Base-by-base conservation (phyloP, 2,797 vertebrate species). In the Pangasius larnaudii region DNA sequence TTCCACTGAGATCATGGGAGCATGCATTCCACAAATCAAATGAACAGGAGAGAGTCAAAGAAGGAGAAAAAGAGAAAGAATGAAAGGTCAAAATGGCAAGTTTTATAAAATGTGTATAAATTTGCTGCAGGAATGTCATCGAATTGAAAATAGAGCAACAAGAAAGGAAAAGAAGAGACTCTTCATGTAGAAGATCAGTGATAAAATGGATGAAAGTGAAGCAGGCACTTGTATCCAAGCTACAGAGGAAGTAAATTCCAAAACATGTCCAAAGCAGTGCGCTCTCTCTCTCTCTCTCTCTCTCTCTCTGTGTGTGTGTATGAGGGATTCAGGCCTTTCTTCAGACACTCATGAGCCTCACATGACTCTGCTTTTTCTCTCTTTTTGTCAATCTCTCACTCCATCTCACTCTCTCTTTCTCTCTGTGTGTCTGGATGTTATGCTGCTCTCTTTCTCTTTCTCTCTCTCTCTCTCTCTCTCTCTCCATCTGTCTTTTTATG, bases 311-410 rank as follows among this genome's bases (percentile, higher is more conserved):
- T 46, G 51, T 82, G 65, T 59, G 24, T 82, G 85, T 92, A 94
- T 94, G 94, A 91, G 93, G 92, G 91, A 94, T 92, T 93, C 77
- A 91, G 91, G 89, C 91, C 93, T 94, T 95, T 94, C 92, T 94
- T 46, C 9, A 84, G 93, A 93, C 94, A 94, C 95, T 94, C 94
- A 94, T 96, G 95, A 95, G 95, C 93, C 94, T 94, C 96, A 96
- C 95, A 95, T 96, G 95, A 96, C 95, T 96, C 93, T 91, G 92
- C 69, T 49, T 72, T 85, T 56, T 59, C 27, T 58, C 53, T 65
- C 49, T 59, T 77, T 84, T 19, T 81, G 84, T 72, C 85, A 80
- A 49, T 86, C 75, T 53, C n/a, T 56, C 49, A 72, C 22, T 56
- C 58, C 51, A 61, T 67, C 27, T 30, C 67, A 24, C 82, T 36